These are phyloP conservation scores for Drosophila heteroneura DNA, from an alignment of 2,888 invertebrate species.

Conservation along the genomic window DNA sequence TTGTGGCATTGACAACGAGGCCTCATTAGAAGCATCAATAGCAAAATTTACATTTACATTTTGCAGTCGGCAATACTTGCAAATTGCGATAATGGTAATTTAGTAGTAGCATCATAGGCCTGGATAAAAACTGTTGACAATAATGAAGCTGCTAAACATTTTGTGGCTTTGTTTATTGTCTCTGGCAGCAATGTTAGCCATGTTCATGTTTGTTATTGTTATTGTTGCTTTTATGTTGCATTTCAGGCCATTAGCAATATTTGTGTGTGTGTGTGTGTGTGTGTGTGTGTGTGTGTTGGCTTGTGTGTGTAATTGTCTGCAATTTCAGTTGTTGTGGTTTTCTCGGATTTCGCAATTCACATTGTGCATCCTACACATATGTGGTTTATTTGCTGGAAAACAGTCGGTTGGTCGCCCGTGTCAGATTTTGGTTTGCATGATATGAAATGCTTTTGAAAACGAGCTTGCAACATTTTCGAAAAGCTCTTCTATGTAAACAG, in stretches of 20 bases:
- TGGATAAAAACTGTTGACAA: slow-evolving; percentile 52
- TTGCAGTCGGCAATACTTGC: slow-evolving; percentile 4
- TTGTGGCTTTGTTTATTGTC: slow-evolving; percentile 68
- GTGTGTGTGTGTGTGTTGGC: not conserved
- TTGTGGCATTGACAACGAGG: slow-evolving; percentile 7
- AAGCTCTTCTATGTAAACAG: not conserved
- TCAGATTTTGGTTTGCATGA: slow-evolving; percentile 6
- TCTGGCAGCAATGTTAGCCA: slow-evolving; percentile 46
- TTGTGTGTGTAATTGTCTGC: slow-evolving; percentile 11
- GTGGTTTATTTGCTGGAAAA: slow-evolving; percentile 32
- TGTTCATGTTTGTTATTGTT: slow-evolving; percentile 25
- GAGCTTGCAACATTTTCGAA: not conserved
- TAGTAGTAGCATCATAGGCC: not conserved
- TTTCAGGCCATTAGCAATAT: slow-evolving; percentile 33
- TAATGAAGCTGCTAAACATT: slow-evolving; percentile 72
- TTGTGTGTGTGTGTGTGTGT: slow-evolving; percentile 6
- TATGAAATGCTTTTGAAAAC: slow-evolving; percentile 5
- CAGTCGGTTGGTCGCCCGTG: not conserved
- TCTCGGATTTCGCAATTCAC: slow-evolving; percentile 37
- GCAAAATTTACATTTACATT: slow-evolving; percentile 14
- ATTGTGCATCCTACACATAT: slow-evolving; percentile 21
- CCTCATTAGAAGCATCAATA: slow-evolving; percentile 32
- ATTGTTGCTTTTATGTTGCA: slow-evolving; percentile 7
- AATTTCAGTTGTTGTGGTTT: slow-evolving; percentile 48
- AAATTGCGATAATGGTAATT: slow-evolving; percentile 13